A percentile compares a stretch with the other conserved stretches of the same genome.
Conservation (phyloP, 2,113 vertebrate genomes). For the Varanus komodoensis region DNA sequence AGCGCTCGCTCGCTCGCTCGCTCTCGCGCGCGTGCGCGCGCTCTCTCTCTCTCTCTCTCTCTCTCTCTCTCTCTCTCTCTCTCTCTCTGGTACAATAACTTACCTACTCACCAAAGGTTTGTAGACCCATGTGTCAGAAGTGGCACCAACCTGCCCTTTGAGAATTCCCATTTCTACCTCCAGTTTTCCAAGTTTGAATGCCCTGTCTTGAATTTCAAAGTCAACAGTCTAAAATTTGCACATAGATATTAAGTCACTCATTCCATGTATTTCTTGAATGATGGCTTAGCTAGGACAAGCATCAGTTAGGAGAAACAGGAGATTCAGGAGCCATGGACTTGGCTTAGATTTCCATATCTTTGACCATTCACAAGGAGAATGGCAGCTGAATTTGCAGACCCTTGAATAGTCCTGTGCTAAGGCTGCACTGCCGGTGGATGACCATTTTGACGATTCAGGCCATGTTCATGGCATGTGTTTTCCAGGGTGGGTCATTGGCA, state of each 20-base stretch:
- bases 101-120: too few relatives aligned
- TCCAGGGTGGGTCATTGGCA: too few relatives aligned
- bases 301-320: not conserved
- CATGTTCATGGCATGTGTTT: too few relatives aligned
- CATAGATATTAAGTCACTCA: not conserved
- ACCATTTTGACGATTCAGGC: too few relatives aligned
- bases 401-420: not conserved
- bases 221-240: not conserved
- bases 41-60: too few relatives aligned
- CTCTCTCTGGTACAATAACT: not conserved
- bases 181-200: not conserved
- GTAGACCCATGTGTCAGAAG: not conserved
- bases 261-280: not conserved
- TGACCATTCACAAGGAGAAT: not conserved
- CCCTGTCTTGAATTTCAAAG: not conserved
- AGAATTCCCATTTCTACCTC: not conserved
- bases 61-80: too few relatives aligned
- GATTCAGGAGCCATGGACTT: not conserved
- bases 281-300: not conserved
- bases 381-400: not conserved
- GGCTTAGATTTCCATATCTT: not conserved
- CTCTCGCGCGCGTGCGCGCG: too few relatives aligned
- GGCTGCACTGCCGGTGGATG: too few relatives aligned
- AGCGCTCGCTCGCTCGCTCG: not conserved
- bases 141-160: not conserved